These are phyloP conservation scores for Seriola rivoliana DNA, from an alignment of 2,113 vertebrate genomes.

Conservation along the genomic window DNA sequence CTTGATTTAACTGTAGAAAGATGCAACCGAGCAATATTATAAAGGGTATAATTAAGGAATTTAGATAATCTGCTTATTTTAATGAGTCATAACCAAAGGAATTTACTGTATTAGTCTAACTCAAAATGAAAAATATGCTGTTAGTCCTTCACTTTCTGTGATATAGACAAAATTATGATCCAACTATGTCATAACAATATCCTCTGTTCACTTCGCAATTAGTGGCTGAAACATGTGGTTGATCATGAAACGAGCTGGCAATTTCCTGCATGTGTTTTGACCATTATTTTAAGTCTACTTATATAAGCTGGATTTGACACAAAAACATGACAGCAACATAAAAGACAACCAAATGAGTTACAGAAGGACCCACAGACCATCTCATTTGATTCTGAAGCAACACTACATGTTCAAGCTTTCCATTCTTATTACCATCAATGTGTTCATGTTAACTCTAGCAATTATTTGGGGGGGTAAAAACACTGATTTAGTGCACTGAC, in stretches of 20 bases:
- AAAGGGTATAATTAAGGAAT: neutral
- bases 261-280: slow-evolving; percentile 31
- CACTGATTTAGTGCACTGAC: neutral
- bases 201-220: neutral
- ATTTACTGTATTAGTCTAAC: neutral
- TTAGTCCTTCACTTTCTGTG: slow-evolving; percentile 3
- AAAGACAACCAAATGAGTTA: slow-evolving; percentile 30
- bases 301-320: slow-evolving; percentile 16
- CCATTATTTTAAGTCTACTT: slow-evolving; percentile 10
- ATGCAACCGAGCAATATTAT: neutral
- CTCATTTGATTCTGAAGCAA: neutral
- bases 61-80: neutral
- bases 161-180: slow-evolving; percentile 1
- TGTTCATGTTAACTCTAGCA: slow-evolving; percentile 1
- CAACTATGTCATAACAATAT: slow-evolving; percentile 1
- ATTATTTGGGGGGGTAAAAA: neutral
- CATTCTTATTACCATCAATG: slow-evolving; percentile 2
- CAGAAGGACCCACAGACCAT: neutral
- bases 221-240: slow-evolving; percentile 22
- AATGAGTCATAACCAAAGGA: neutral
- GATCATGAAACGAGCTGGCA: neutral
- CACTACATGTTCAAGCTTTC: slow-evolving; percentile 2
- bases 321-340: neutral
- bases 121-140: slow-evolving; percentile 1
- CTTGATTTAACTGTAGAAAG: slow-evolving; percentile 6